Evolutionary conservation across 2,113 vertebrate species (phyloP), one percentile per base, ranked within the genome.

Genomic region (Bagarius yarrelli): DNA sequence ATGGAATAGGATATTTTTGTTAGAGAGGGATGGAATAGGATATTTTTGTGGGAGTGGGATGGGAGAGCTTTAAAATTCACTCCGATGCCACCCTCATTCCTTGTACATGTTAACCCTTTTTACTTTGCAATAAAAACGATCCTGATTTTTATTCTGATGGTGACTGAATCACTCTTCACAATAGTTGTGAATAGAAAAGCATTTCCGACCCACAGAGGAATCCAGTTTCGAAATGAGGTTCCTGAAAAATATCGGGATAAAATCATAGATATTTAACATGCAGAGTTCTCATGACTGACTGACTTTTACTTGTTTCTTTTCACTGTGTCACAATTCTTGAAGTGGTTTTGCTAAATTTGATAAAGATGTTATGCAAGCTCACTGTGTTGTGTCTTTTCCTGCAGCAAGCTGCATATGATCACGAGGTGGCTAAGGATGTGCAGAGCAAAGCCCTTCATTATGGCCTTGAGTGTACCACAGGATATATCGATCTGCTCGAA

Each of bases 371-470:
- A 30, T 52, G 47, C 4, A 61, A 47, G n/a, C 30, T 12, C 50
- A 34, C 50, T 34, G 44, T 69, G 11, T 19, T 78, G 9, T 86
- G 19, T 87, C 75, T 47, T 72, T 52, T 75, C 81, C 60, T 75
- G 67, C 89, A 99, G 98, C 95, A 96, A 98, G 96, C 97, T 4
- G 96, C 97, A 0, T 94, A 94, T 82, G 95, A 98, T 85, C 93
- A 92, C 2, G 97, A 99, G 0, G 96, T 99, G 86, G 87, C 88
- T 0, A 90, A 94, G 19, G 97, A 99, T 11, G 91, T 96, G 53
- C 93, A 94, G 67, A 89, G 81, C 64, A 91, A 95, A 87, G 97
- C 96, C 0, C 88, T 99, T 87, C 94, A 90, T 79, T 97, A 95
- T 0, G 95, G 96, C 40, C 94, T 92, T 0, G 97, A 99, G 87